phyloP scores from a whole-genome alignment of 2,113 vertebrate species.

The Empidonax alnorum region DNA sequence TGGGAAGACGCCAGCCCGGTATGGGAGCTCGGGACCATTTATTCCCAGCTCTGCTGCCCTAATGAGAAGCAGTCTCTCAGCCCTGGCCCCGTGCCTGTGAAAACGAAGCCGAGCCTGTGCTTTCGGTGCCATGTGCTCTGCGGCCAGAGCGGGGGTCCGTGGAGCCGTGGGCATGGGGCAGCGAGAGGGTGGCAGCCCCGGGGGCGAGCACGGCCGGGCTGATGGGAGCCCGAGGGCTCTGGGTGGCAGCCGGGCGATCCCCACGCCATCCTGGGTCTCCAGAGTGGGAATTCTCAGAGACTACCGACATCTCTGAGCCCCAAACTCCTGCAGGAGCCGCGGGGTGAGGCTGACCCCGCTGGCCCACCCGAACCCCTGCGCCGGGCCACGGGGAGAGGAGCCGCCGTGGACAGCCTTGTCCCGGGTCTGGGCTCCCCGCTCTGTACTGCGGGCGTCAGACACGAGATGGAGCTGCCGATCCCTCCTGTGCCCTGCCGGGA shows the following conservation, averaged over 20 bases:
- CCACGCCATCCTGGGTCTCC: background rate
- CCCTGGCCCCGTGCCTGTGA: background rate
- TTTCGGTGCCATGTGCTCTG: background rate
- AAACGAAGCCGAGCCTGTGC: background rate
- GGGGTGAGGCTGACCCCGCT: background rate
- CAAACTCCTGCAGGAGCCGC: background rate
- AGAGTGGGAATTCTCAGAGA: background rate
- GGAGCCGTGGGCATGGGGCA: background rate
- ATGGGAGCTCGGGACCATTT: background rate
- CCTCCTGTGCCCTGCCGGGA: background rate
- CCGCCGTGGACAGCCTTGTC: accelerated
- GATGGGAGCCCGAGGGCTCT: background rate
- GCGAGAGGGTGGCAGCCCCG: background rate
- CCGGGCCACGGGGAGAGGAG: background rate
- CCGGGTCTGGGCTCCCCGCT: background rate
- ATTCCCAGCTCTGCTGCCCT: background rate
- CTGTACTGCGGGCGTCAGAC: background rate
- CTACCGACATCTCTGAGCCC: background rate
- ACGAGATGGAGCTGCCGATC: conserved; percentile 53
- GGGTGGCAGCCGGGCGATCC: accelerated
- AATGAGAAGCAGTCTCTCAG: background rate
- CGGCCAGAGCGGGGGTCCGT: background rate
- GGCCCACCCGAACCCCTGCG: background rate
- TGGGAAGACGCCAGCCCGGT: background rate
- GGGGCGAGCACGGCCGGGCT: background rate